Evolutionary conservation across 2,888 invertebrate genomes (phyloP).

Genomic region (Lymantria dispar): DNA sequence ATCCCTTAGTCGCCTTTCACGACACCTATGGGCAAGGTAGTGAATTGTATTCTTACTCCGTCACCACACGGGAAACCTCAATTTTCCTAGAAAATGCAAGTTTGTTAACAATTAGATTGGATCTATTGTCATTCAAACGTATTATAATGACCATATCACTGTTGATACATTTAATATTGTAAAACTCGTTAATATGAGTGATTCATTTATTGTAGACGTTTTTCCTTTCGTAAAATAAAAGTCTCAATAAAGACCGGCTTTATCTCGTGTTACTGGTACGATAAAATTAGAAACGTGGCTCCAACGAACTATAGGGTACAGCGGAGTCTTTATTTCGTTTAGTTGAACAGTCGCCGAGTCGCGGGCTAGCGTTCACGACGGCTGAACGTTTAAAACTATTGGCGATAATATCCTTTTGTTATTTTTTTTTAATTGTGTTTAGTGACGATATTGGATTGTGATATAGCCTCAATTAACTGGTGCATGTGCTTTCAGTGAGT

Average conservation of each 20-base stretch:
- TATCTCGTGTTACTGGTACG: constrained; percentile 79
- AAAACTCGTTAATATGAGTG: constrained; percentile 3
- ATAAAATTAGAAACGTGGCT: constrained; percentile 74
- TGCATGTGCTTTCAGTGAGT: constrained; percentile 41
- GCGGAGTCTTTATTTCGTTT: not conserved
- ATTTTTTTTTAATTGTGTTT: constrained; percentile 31
- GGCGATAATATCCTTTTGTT: constrained; percentile 10
- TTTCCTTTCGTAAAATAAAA: constrained; percentile 51
- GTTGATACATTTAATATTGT: not conserved
- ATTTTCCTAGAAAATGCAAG: too few relatives aligned
- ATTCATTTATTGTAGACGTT: constrained; percentile 23
- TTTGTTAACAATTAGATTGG: too few relatives aligned
- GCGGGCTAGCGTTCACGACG: constrained; percentile 44
- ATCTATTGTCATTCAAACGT: too few relatives aligned
- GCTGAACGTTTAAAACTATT: constrained; percentile 29
- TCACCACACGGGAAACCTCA: too few relatives aligned
- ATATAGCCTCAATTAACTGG: constrained; percentile 21
- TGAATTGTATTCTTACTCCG: too few relatives aligned
- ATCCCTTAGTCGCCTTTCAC: too few relatives aligned
- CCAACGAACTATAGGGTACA: constrained; percentile 29
- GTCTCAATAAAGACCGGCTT: constrained; percentile 73
- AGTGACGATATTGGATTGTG: constrained; percentile 26
- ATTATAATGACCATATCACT: too few relatives aligned
- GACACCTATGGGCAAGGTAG: too few relatives aligned
- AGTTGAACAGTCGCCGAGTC: constrained; percentile 32